Conservation (phyloP, 2,888 invertebrate genomes). For the Epinotia brunnichana region DNA sequence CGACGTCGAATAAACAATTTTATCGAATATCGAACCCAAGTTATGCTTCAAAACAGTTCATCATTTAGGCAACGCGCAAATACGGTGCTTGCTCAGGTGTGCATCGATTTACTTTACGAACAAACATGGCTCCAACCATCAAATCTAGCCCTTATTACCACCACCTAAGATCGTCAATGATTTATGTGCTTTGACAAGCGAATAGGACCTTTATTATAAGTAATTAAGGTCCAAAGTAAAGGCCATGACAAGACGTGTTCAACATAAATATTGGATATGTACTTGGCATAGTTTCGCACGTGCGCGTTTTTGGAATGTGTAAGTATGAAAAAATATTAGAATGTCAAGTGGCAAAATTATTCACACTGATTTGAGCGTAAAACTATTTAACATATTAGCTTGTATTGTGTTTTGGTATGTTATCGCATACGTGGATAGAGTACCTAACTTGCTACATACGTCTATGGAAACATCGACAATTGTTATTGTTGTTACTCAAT, state of each 20-base stretch:
- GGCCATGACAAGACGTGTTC: constrained; percentile 10
- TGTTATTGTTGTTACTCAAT: neutral
- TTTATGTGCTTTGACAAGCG: neutral
- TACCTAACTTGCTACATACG: neutral
- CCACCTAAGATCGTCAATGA: constrained; percentile 10
- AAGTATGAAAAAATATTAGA: constrained; percentile 29
- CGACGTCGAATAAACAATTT: neutral
- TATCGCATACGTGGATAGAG: neutral
- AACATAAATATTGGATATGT: constrained; percentile 28
- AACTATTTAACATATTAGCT: constrained; percentile 13
- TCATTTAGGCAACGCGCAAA: constrained; percentile 46
- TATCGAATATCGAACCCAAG: constrained; percentile 3
- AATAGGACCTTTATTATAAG: constrained; percentile 10
- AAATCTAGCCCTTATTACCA: constrained; percentile 13
- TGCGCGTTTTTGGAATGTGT: constrained; percentile 28
- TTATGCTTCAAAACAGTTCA: constrained; percentile 25
- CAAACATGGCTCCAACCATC: constrained; percentile 12
- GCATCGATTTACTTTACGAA: constrained; percentile 35
- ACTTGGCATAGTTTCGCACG: constrained; percentile 36
- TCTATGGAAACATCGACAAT: neutral
- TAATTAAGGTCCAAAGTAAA: constrained; percentile 20
- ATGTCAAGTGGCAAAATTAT: constrained; percentile 21
- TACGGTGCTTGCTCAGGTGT: constrained; percentile 47
- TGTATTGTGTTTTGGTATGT: constrained; percentile 2
- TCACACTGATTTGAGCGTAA: constrained; percentile 1